Percentiles rank a stretch among this genome's conserved stretches.
Conservation (phyloP, 2,113 vertebrate species). For the Charadrius vociferus region DNA sequence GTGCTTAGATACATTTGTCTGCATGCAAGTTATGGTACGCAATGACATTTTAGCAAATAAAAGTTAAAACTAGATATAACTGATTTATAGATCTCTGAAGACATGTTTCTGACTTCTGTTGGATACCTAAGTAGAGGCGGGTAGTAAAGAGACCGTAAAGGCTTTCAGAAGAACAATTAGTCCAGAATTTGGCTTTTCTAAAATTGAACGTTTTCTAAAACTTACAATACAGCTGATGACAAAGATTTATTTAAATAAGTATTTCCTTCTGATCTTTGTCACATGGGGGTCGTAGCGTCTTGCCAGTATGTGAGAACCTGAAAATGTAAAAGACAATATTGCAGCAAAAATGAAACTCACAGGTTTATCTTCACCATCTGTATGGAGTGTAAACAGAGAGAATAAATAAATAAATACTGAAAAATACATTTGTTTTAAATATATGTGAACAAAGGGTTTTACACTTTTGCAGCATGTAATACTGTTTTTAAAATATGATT, state of each 20-base stretch:
- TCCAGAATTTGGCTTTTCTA: neutral
- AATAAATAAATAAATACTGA: slow-evolving; percentile 8
- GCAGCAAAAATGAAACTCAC: neutral
- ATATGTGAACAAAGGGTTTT: neutral
- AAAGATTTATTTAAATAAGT: neutral
- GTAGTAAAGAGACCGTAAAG: neutral
- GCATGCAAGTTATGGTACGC: neutral
- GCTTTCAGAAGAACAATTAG: neutral
- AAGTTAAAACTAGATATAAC: neutral
- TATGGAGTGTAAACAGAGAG: neutral
- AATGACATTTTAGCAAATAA: neutral
- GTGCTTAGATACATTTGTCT: neutral
- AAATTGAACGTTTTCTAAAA: neutral
- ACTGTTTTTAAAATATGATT: neutral
- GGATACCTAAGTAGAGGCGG: neutral
- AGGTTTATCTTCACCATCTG: neutral
- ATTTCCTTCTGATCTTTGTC: neutral
- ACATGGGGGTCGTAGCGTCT: neutral
- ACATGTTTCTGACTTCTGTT: neutral
- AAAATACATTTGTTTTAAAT: slow-evolving; percentile 15
- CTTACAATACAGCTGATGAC: neutral
- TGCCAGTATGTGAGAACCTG: neutral
- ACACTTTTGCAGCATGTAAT: neutral
- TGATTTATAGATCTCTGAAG: neutral
- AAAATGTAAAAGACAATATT: neutral